Evolutionary conservation across 2,888 invertebrate species (phyloP).

Genomic region (Lobophora halterata): DNA sequence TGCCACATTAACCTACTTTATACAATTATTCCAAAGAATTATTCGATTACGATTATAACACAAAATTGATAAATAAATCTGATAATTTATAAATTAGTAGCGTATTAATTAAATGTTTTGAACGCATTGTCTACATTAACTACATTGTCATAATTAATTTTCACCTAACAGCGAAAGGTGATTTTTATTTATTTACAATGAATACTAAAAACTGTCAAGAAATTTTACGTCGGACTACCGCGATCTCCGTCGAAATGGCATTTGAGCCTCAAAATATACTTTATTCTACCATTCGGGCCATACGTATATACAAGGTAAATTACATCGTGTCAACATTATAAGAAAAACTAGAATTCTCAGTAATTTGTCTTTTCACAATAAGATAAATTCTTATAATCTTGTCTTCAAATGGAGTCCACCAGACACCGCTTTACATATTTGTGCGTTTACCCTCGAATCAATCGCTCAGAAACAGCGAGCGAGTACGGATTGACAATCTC

Average conservation of each 20-base stretch:
- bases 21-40: conserved; percentile 61
- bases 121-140: conserved; percentile 60
- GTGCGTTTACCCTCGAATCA: too few relatives aligned
- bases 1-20: conserved; percentile 71
- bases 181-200: conserved; percentile 67
- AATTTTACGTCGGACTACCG: conserved; percentile 59
- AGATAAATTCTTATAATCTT: conserved; percentile 48
- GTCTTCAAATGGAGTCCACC: conserved; percentile 66
- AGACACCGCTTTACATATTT: conserved; percentile 55
- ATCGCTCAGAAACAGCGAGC: too few relatives aligned
- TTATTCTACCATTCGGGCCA: conserved; percentile 64
- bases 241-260: conserved; percentile 44
- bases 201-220: conserved; percentile 61
- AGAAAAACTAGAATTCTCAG: conserved; percentile 58
- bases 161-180: too few relatives aligned
- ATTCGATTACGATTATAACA: conserved; percentile 35
- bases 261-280: conserved; percentile 67
- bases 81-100: conserved; percentile 46
- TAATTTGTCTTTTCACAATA: conserved; percentile 41
- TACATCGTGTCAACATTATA: conserved; percentile 68
- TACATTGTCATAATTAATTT: conserved; percentile 54
- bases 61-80: conserved; percentile 40
- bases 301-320: conserved; percentile 78
- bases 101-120: conserved; percentile 44
- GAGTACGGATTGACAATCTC: conserved; percentile 27